A percentile compares a stretch with the other conserved stretches of the same genome.
Evolutionary conservation across 2,888 invertebrate species (phyloP).

Genomic region (Tenthredo distinguenda): DNA sequence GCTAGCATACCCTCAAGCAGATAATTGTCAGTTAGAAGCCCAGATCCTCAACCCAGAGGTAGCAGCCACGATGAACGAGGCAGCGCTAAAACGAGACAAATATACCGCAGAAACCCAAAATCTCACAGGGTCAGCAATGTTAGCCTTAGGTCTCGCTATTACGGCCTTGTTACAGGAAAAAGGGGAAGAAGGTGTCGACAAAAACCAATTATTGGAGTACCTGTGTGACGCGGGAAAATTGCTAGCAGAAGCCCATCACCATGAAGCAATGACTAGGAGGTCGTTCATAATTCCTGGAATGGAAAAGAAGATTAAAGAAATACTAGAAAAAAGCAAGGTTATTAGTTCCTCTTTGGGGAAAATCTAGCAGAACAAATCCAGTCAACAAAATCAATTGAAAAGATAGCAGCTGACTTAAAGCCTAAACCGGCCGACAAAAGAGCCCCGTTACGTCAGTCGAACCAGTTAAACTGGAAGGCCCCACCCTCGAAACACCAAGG

Average conservation of each 20-base stretch:
- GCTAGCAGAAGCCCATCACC: slow-evolving; percentile 46
- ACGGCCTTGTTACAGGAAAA: slow-evolving; percentile 42
- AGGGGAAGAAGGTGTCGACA: slow-evolving; percentile 52
- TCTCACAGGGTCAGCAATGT: slow-evolving; percentile 51
- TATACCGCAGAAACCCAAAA: slow-evolving; percentile 52
- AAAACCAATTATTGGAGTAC: neutral
- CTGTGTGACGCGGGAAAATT: slow-evolving; percentile 53
- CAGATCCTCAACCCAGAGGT: slow-evolving; percentile 56
- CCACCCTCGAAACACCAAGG: too few relatives aligned
- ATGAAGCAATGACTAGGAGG: slow-evolving; percentile 49
- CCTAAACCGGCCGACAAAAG: neutral
- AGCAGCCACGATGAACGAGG: slow-evolving; percentile 34
- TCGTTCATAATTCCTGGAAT: slow-evolving; percentile 52
- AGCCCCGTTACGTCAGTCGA: too few relatives aligned
- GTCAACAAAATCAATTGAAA: slow-evolving; percentile 32
- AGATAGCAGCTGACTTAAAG: slow-evolving; percentile 40
- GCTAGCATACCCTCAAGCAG: slow-evolving; percentile 33
- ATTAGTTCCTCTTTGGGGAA: neutral
- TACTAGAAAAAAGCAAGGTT: neutral
- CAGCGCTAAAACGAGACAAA: slow-evolving; percentile 52
- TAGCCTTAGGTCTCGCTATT: slow-evolving; percentile 49
- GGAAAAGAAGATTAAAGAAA: neutral
- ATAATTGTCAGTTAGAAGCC: slow-evolving; percentile 48
- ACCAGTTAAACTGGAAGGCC: too few relatives aligned
- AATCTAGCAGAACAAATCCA: slow-evolving; percentile 50